Evolutionary conservation across 2,113 vertebrate species (phyloP).

Genomic region (Acanthisitta chloris): DNA sequence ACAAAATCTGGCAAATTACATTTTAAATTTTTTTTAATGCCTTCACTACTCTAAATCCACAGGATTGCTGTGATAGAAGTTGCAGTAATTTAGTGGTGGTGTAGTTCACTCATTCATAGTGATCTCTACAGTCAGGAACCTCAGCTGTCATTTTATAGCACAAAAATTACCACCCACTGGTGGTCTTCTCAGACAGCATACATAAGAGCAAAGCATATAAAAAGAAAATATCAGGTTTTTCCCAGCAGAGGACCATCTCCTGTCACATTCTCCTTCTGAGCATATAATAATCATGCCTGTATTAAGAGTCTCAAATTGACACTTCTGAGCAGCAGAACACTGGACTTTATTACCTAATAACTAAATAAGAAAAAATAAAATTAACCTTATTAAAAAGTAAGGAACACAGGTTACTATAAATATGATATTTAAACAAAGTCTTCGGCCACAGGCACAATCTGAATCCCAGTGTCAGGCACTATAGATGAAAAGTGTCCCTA

Average conservation of each 20-base stretch:
- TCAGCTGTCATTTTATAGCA: neutral
- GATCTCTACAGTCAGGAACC: neutral
- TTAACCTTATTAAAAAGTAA: neutral
- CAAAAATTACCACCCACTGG: neutral
- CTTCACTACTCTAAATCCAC: neutral
- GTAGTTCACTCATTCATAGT: neutral
- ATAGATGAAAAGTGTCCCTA: neutral
- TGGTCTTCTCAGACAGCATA: neutral
- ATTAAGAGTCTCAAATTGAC: neutral
- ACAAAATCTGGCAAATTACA: neutral
- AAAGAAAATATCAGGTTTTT: neutral
- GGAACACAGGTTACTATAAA: neutral
- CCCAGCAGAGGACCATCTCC: neutral
- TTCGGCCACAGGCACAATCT: neutral
- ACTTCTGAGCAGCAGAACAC: neutral
- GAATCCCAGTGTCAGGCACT: fast-evolving
- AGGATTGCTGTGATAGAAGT: neutral
- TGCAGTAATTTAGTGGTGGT: neutral
- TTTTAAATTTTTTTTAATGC: neutral
- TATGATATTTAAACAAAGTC: neutral
- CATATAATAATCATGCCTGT: neutral
- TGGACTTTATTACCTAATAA: neutral
- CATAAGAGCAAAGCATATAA: neutral
- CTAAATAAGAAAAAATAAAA: neutral
- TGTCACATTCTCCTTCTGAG: neutral